phyloP scores from a whole-genome alignment of 2,797 vertebrate species.

The Miichthys miiuy region DNA sequence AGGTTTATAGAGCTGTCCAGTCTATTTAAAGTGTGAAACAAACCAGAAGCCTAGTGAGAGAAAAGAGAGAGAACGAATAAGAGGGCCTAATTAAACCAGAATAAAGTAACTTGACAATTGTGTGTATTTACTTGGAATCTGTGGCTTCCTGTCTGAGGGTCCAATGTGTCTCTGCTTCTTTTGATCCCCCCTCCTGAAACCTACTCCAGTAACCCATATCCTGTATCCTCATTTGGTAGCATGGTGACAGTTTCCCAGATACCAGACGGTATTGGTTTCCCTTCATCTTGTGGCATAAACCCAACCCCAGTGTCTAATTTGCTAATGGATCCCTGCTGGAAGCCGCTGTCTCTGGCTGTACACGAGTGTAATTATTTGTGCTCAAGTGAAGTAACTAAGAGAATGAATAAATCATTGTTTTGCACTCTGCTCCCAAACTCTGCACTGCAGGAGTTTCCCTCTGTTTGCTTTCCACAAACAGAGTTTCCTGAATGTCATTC shows the following conservation, averaged over 20 bases:
- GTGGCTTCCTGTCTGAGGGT: slow-evolving; percentile 56
- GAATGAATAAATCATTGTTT: slow-evolving; percentile 86
- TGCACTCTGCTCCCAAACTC: slow-evolving; percentile 42
- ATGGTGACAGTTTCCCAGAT: slow-evolving; percentile 82
- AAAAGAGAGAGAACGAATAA: neutral
- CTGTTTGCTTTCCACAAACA: slow-evolving; percentile 53
- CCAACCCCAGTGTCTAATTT: slow-evolving; percentile 83
- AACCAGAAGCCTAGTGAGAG: too few species aligned
- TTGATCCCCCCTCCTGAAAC: slow-evolving; percentile 58
- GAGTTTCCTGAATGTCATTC: slow-evolving; percentile 56
- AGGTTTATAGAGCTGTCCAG: slow-evolving; percentile 11
- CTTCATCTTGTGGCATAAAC: slow-evolving; percentile 77
- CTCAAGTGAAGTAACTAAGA: slow-evolving; percentile 73
- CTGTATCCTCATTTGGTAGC: slow-evolving; percentile 69
- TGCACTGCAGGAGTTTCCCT: slow-evolving; percentile 15
- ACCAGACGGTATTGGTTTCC: slow-evolving; percentile 77
- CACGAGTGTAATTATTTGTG: slow-evolving; percentile 77
- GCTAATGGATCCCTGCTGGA: slow-evolving; percentile 85
- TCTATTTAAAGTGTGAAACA: slow-evolving; percentile 15
- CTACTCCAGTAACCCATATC: slow-evolving; percentile 68
- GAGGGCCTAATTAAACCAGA: slow-evolving; percentile 44
- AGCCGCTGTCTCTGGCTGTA: slow-evolving; percentile 49
- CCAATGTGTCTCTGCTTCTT: slow-evolving; percentile 47
- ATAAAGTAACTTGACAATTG: slow-evolving; percentile 41
- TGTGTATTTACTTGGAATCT: slow-evolving; percentile 50